phyloP scores from a whole-genome alignment of 2,797 vertebrate genomes.

The Taeniopygia guttata region DNA sequence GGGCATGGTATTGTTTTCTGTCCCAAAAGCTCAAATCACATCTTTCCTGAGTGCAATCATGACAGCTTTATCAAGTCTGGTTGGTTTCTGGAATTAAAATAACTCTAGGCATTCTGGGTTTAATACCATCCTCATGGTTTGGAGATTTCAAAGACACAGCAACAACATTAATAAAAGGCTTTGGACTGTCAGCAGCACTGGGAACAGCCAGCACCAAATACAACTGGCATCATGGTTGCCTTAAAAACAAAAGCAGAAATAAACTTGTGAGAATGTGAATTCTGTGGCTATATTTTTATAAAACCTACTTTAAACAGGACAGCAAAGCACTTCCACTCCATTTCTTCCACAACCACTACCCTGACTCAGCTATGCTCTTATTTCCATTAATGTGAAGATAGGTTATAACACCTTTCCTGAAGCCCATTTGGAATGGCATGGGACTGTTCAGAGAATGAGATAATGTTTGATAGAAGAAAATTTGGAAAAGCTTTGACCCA shows the following conservation, averaged over 20 bases:
- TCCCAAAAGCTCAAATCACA: neutral
- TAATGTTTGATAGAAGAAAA: neutral
- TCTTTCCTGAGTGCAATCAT: neutral
- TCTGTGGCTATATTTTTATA: neutral
- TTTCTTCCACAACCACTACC: neutral
- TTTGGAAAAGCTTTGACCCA: neutral
- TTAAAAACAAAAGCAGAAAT: neutral
- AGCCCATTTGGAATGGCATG: neutral
- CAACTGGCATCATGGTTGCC: neutral
- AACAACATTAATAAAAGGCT: neutral
- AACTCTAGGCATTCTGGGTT: neutral
- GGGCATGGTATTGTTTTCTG: neutral
- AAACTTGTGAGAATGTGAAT: neutral
- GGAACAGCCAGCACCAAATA: neutral
- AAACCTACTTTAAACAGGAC: neutral
- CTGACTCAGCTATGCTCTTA: neutral
- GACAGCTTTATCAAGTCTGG: constrained; percentile 13
- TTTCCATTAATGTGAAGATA: neutral
- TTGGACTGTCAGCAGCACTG: neutral
- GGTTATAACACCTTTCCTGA: neutral
- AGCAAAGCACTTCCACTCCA: neutral
- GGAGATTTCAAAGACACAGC: neutral
- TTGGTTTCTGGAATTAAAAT: neutral
- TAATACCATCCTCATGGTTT: neutral
- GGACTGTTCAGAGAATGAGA: neutral